phyloP scores from a whole-genome alignment of 2,797 vertebrate genomes.

The Gambelia wislizenii region DNA sequence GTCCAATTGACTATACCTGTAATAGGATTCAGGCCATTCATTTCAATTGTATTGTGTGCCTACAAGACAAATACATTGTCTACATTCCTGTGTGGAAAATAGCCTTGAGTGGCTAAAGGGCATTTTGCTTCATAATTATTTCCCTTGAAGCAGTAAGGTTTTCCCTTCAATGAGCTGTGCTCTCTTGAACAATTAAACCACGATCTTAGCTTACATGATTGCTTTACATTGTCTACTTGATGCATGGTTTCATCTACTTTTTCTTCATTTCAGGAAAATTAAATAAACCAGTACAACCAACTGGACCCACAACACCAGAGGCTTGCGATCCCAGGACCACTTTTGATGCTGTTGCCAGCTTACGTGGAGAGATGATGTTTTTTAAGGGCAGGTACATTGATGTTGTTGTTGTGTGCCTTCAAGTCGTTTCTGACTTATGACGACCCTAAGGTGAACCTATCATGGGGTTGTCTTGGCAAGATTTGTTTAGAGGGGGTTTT shows the following conservation, averaged over 20 bases:
- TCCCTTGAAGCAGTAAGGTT: background rate
- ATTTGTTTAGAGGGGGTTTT: too few relatives aligned
- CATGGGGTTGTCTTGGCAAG: too few relatives aligned
- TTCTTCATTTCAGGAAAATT: conserved; percentile 72
- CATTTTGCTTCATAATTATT: background rate
- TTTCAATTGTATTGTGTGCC: background rate
- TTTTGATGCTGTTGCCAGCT: conserved; percentile 85
- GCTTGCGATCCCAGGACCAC: conserved; percentile 85
- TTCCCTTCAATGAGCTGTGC: background rate
- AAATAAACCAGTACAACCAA: conserved; percentile 62
- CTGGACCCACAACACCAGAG: conserved; percentile 80
- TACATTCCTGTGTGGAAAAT: background rate
- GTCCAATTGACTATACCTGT: too few relatives aligned
- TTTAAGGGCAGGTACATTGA: conserved; percentile 90
- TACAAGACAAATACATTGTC: background rate
- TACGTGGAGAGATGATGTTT: conserved; percentile 88
- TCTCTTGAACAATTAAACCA: background rate
- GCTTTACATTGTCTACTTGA: background rate
- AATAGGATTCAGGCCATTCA: background rate
- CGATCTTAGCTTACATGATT: background rate
- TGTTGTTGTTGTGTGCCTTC: too few relatives aligned
- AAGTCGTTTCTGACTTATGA: too few relatives aligned
- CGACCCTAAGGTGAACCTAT: too few relatives aligned
- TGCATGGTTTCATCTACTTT: background rate
- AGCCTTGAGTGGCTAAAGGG: background rate